These are phyloP conservation scores for Eristalis intricaria DNA, from an alignment of 2,888 invertebrate species.

Conservation along the genomic window DNA sequence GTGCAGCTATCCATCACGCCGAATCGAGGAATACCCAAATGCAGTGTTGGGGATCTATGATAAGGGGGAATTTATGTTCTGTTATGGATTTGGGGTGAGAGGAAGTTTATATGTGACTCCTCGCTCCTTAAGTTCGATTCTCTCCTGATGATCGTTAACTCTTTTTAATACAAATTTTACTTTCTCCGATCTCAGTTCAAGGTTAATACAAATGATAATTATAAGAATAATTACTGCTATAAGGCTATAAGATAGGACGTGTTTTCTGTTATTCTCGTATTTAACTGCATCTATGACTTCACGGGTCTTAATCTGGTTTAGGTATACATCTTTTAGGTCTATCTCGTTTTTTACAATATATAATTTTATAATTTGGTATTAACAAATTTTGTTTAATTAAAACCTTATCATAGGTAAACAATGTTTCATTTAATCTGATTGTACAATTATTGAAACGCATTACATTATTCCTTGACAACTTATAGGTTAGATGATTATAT, in stretches of 20 bases:
- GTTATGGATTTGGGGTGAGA: too few relatives aligned
- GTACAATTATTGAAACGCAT: conserved; percentile 1
- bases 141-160: not conserved
- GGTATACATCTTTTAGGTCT: too few relatives aligned
- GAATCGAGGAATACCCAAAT: too few relatives aligned
- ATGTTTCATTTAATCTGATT: not conserved
- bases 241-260: not conserved
- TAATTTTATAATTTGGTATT: too few relatives aligned
- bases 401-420: not conserved
- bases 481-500: too few relatives aligned
- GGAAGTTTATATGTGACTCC: too few relatives aligned
- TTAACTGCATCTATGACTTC: not conserved
- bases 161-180: not conserved
- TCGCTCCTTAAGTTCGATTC: not conserved
- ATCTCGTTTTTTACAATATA: too few relatives aligned
- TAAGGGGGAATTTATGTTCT: too few relatives aligned
- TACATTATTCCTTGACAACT: too few relatives aligned
- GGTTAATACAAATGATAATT: not conserved
- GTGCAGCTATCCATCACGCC: too few relatives aligned
- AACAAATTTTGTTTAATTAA: too few relatives aligned
- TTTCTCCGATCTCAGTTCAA: not conserved
- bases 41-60: too few relatives aligned
- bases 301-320: not conserved
- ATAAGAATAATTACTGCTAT: not conserved
- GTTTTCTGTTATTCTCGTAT: not conserved